Evolutionary conservation across 2,113 vertebrate species (phyloP).

Genomic region (Tursiops truncatus): DNA sequence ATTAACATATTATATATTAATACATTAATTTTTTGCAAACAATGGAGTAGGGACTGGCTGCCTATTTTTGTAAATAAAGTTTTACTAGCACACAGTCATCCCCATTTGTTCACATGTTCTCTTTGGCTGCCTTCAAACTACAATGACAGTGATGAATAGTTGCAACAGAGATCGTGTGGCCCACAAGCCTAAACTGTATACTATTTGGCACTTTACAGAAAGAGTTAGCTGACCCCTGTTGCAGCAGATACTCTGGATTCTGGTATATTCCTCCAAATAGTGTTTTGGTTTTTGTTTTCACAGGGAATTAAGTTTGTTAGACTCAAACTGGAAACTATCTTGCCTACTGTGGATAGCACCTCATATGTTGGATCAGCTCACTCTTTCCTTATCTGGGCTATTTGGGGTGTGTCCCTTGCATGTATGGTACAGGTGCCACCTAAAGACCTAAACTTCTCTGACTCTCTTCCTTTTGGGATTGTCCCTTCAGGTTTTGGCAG

Average conservation of each 20-base stretch:
- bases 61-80: neutral
- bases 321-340: neutral
- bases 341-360: neutral
- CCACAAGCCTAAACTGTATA: neutral
- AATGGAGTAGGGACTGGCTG: neutral
- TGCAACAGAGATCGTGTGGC: neutral
- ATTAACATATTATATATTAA: neutral
- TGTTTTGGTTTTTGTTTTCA: neutral
- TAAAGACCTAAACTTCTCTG: neutral
- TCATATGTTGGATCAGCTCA: neutral
- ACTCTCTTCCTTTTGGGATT: neutral
- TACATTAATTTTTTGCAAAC: neutral
- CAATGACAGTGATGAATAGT: neutral
- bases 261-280: neutral
- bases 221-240: neutral
- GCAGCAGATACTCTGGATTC: neutral
- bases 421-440: neutral
- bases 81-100: neutral
- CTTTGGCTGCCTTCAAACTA: neutral
- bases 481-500: neutral
- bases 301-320: neutral
- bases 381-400: neutral
- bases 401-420: neutral
- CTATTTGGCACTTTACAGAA: neutral
- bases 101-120: neutral